These are phyloP conservation scores for Sabellastarte sp. DNA, from an alignment of 2,888 invertebrate species.

Conservation along the genomic window DNA sequence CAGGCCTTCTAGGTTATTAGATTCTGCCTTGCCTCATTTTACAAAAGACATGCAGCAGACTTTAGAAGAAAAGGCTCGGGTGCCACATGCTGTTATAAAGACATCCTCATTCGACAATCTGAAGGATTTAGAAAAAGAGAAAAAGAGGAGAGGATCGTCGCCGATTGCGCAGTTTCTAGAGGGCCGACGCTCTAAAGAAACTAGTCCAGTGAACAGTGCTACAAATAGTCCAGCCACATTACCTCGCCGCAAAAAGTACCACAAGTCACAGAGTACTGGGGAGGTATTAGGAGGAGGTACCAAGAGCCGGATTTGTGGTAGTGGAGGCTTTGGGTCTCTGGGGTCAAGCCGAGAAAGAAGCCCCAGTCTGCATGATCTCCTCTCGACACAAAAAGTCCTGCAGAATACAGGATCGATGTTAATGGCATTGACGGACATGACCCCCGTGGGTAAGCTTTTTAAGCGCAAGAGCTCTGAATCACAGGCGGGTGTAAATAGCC, in stretches of 20 bases:
- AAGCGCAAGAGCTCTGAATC: background rate
- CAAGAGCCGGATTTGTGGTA: too few species aligned
- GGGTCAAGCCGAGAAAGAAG: background rate
- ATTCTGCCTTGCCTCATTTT: constrained; percentile 21
- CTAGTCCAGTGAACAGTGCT: background rate
- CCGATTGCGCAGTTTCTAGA: constrained; percentile 2
- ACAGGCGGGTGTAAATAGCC: background rate
- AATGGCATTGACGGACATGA: background rate
- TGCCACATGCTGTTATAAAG: constrained; percentile 23
- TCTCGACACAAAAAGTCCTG: background rate
- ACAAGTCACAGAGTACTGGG: too few species aligned
- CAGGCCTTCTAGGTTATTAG: constrained; percentile 6
- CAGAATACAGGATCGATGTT: background rate
- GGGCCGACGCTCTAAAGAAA: background rate
- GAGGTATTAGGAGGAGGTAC: too few species aligned
- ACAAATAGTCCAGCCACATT: background rate
- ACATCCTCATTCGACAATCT: constrained; percentile 4
- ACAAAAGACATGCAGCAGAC: constrained; percentile 16
- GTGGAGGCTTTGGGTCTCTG: too few species aligned
- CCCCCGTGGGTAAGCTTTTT: background rate
- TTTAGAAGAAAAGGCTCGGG: constrained; percentile 17
- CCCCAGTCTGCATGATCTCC: background rate
- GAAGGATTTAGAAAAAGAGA: constrained; percentile 2
- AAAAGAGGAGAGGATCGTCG: constrained; percentile 4
- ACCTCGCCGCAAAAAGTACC: background rate